Evolutionary conservation across 2,888 invertebrate genomes (phyloP), one percentile per base, ranked within the genome.

Genomic region (Tetrapedia diversipes): DNA sequence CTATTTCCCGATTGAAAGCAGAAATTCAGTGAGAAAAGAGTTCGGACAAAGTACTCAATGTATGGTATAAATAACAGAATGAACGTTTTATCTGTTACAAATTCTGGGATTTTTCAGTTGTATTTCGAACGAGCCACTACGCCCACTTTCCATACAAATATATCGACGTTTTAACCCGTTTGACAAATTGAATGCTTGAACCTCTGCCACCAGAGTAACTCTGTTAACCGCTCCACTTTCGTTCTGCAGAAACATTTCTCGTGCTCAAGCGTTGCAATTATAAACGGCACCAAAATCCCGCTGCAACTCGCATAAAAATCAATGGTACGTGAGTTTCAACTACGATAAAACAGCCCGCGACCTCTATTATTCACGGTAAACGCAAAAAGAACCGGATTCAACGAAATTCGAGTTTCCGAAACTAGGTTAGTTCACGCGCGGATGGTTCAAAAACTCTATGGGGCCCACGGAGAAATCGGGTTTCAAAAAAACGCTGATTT

Each of bases 401-500:
- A n/a, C 1, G 11, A 22, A 22, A 14, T 27, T 27, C 32, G 29
- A 19, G n/a, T 6, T 19, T 14, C n/a, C 14, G n/a, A 43, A 34
- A 60, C 60, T 16, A 16, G 19, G 56, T 59, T 41, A 66, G 49
- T 54, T 70, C 39, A 49, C 27, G 1, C 22, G 24, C 3, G 14
- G 22, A 34, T 22, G 32, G 16, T 11, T 43, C 4, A 27, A 59
- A 71, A 67, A 45, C 59, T 70, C 43, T 57, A 43, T 22, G n/a
- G 22, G 32, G 32, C 2, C 16, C 56, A 27, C 51, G 57, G n/a
- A n/a, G n/a, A n/a, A n/a, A n/a, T n/a, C n/a, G n/a, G n/a, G n/a
- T n/a, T n/a, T n/a, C n/a, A n/a, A 29, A 29, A 4, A n/a, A 37
- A 57, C 34, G 24, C 37, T 34, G 41, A 24, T 32, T 29, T 53